These are phyloP conservation scores for Leuciscus idus DNA, from an alignment of 2,113 vertebrate species.

Conservation along the genomic window DNA sequence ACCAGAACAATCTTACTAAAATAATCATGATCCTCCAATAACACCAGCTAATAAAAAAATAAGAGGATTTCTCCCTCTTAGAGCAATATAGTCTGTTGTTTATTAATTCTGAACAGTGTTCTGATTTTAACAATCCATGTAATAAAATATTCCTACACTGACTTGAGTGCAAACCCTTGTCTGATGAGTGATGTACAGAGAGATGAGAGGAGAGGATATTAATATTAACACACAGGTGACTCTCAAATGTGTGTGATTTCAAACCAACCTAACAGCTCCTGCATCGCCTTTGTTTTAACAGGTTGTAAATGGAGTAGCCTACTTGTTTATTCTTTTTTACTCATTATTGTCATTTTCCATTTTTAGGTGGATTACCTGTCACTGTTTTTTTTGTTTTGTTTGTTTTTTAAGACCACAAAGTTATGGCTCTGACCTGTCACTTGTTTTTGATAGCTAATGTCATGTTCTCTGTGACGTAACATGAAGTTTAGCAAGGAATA, in stretches of 20 bases:
- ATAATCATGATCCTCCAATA: slow-evolving; percentile 72
- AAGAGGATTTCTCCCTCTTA: slow-evolving; percentile 65
- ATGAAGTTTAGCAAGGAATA: slow-evolving; percentile 30
- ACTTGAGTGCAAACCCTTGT: slow-evolving; percentile 82
- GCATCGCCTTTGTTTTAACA: slow-evolving; percentile 70
- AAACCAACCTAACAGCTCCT: slow-evolving; percentile 10
- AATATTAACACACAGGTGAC: slow-evolving; percentile 76
- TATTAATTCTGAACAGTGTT: slow-evolving; percentile 83
- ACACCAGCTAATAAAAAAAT: slow-evolving; percentile 62
- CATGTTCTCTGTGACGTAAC: slow-evolving; percentile 72
- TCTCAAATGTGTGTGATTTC: slow-evolving; percentile 44
- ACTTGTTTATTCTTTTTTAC: slow-evolving; percentile 72
- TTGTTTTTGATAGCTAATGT: slow-evolving; percentile 77
- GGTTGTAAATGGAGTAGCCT: slow-evolving; percentile 68
- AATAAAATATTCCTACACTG: slow-evolving; percentile 81
- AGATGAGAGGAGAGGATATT: slow-evolving; percentile 69
- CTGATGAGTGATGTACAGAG: slow-evolving; percentile 70
- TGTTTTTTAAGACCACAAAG: neutral
- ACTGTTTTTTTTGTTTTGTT: neutral
- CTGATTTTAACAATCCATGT: slow-evolving; percentile 75
- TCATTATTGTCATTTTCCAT: slow-evolving; percentile 64
- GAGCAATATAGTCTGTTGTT: slow-evolving; percentile 75
- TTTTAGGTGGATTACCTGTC: slow-evolving; percentile 64
- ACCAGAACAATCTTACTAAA: slow-evolving; percentile 62
- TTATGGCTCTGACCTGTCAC: slow-evolving; percentile 58